Conservation (phyloP, 2,797 vertebrate genomes). For the Podarcis siculus region DNA sequence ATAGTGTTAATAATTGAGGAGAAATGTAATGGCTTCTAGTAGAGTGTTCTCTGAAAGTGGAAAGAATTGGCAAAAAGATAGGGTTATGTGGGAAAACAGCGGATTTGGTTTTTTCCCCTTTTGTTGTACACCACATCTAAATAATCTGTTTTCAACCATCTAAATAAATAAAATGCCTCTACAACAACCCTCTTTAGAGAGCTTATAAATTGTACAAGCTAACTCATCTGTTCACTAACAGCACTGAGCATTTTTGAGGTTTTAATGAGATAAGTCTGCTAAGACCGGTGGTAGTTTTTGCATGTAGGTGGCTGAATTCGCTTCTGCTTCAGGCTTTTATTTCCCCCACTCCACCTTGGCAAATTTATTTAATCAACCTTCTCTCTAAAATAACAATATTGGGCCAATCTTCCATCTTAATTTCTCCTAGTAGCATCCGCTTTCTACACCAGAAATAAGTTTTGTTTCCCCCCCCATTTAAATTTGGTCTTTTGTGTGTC, state of each 20-base stretch:
- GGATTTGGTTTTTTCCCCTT: conserved; percentile 62
- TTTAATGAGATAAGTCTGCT: neutral
- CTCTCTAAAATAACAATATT: conserved; percentile 28
- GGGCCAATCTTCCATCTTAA: neutral
- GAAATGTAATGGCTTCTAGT: conserved; percentile 74
- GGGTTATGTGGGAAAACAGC: conserved; percentile 63
- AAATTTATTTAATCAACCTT: conserved; percentile 51
- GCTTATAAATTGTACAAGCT: conserved; percentile 55
- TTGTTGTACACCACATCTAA: conserved; percentile 75
- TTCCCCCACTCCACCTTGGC: conserved; percentile 31
- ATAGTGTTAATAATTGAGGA: conserved; percentile 74
- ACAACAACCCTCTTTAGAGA: conserved; percentile 42
- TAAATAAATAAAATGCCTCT: conserved; percentile 83
- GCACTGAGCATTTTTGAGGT: conserved; percentile 19
- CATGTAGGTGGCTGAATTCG: conserved; percentile 31
- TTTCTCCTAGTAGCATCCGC: neutral
- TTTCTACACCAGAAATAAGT: neutral
- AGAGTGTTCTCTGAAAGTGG: conserved; percentile 59
- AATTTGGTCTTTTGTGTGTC: neutral
- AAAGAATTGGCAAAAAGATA: conserved; percentile 64
- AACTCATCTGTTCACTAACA: conserved; percentile 41
- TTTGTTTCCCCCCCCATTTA: neutral
- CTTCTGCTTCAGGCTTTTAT: conserved; percentile 54
- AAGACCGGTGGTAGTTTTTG: conserved; percentile 13
- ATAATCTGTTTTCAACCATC: conserved; percentile 77